Base-by-base conservation (phyloP, 2,113 vertebrate species). In the Chamaea fasciata region DNA sequence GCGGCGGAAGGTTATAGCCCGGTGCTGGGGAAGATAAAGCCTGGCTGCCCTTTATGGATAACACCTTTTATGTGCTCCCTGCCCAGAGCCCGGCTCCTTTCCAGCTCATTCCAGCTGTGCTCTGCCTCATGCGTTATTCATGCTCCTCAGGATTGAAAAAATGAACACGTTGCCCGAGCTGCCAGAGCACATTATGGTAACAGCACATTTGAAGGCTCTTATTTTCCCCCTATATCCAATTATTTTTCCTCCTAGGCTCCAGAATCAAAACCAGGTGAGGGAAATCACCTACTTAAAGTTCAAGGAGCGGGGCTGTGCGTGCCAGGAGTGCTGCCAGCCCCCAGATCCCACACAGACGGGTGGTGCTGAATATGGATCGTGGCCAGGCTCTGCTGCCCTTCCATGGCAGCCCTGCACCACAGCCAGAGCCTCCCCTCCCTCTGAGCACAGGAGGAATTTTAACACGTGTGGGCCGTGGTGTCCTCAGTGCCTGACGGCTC, bases 341-440 rank as follows among this genome's bases (percentile, higher is more conserved):
- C 1, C 8, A 2, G 3, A 11, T 2, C 37, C 83, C 77, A 9
- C 0, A 3, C 5, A 0, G 11, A 12, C 0, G 2, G 30, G 1
- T 8, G 23, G 10, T 11, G 4, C 62, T 22, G 76, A 44, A 11
- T 10, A 3, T 0, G 53, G 90, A 41, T 63, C 5, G 1, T 5
- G 6, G 5, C 16, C 50, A 22, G 79, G 42, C 50, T 35, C 50
- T 7, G 59, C 81, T 71, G 65, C 65, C 87, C 82, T 37, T 2
- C 3, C 8, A 10, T 3, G 11, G 2, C 3, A 42, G 41, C 50
- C 71, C 2, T 6, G 59, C 37, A 41, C 39, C 70, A 26, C 27
- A 10, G 10, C 15, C 15, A 1, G 3, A 3, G 9, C 33, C 14
- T 18, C 31, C 30, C 44, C 31, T 16, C 35, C 0, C 31, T 37